phyloP scores from a whole-genome alignment of 2,113 vertebrate species.

The Mugil cephalus region DNA sequence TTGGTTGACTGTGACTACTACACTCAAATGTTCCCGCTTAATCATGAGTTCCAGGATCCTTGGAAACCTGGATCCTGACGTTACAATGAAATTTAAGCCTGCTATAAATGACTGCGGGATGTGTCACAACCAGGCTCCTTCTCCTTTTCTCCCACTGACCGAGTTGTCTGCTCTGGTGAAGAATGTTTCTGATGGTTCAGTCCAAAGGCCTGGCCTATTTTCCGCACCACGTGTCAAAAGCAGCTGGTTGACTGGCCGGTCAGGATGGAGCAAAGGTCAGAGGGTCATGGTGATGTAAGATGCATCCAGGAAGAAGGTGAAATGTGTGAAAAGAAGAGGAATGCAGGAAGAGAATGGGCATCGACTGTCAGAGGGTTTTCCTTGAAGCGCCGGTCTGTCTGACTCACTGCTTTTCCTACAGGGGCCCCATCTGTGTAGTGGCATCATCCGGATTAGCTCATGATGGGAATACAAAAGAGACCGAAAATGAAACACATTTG shows the following conservation, averaged over 20 bases:
- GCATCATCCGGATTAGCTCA: slow-evolving; percentile 52
- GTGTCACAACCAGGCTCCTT: slow-evolving; percentile 37
- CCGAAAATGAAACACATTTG: slow-evolving; percentile 48
- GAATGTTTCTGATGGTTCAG: slow-evolving; percentile 35
- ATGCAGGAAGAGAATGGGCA: slow-evolving; percentile 44
- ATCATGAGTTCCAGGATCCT: slow-evolving; percentile 9
- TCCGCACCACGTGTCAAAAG: slow-evolving; percentile 36
- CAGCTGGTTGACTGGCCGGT: slow-evolving; percentile 27
- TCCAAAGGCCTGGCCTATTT: slow-evolving; percentile 7
- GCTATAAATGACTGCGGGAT: slow-evolving; percentile 6
- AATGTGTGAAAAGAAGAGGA: slow-evolving; percentile 32
- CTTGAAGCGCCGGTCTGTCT: slow-evolving; percentile 47
- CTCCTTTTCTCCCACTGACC: slow-evolving; percentile 16
- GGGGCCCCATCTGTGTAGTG: slow-evolving; percentile 28
- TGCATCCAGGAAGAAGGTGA: slow-evolving; percentile 59
- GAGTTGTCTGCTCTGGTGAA: background rate
- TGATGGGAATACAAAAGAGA: slow-evolving; percentile 33
- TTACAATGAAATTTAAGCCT: slow-evolving; percentile 5
- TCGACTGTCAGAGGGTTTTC: slow-evolving; percentile 31
- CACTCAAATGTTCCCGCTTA: background rate
- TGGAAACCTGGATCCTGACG: background rate
- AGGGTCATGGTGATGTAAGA: slow-evolving; percentile 35
- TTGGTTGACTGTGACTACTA: too few relatives aligned
- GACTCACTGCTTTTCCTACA: slow-evolving; percentile 53
- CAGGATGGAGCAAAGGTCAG: slow-evolving; percentile 46